Base-by-base conservation (phyloP, 2,888 invertebrate genomes). In the Neoaliturus tenellus region DNA sequence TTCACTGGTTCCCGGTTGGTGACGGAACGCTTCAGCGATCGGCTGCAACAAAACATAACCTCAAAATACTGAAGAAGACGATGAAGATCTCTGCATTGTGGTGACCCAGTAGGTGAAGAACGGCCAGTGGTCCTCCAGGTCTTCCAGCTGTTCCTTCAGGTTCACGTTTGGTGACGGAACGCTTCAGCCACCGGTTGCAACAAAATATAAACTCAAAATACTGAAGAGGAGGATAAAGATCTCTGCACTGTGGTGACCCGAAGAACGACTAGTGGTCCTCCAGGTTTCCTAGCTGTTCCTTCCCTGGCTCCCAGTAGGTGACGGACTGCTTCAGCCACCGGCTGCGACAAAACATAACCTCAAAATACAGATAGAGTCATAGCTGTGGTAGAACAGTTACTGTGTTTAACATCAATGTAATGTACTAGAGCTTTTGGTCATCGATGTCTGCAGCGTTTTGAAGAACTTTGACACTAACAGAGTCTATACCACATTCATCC, bases 41-140 rank as follows among this genome's bases (percentile, higher is more conserved):
- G 92, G 87, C 95, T 95, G 91, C 28, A 31, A 62, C 62, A 62
- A 8, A 44, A n/a, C n/a, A n/a, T n/a, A n/a, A n/a, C n/a, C n/a
- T n/a, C n/a, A n/a, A n/a, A n/a, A n/a, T n/a, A n/a, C n/a, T n/a
- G 86, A 98, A 94, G 86, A 98, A 93, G 87, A 98, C 93, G 87
- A 99, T 96, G 87, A 99, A 91, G 85, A 98, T 94, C 91, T 99
- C n/a, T n/a, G 99, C 80, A 98, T 98, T 14, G 97, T 97, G 87
- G 98, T 98, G 87, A 99, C 97, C 99, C 99, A 99, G 92, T 98
- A 99, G 51, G 99, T 99, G 91, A 99, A 99, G 92, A 97, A 98
- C 10, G 99, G 99, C 87, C 99, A 93, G 91, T 98, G 97, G 92
- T 99, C 98, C 88, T 97, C 96, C 89, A 98, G 93, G 90, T 98